Evolutionary conservation across 2,113 vertebrate genomes (phyloP).

Genomic region (rat (Rattus norvegicus)): GRCr8 NC_086024.1:46980001-46980500

Average conservation of each 20-base stretch:
- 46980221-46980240: slow-evolving; percentile 85
- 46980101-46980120: slow-evolving; percentile 85
- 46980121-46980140: slow-evolving; percentile 81
- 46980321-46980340: neutral
- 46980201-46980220: slow-evolving; percentile 82
- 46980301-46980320: neutral
- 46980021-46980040: slow-evolving; percentile 75
- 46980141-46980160: slow-evolving; percentile 84
- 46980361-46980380: neutral
- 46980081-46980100: slow-evolving; percentile 68
- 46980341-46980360: neutral
- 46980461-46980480: neutral
- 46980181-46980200: slow-evolving; percentile 80
- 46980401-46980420: neutral
- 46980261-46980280: slow-evolving; percentile 81
- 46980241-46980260: slow-evolving; percentile 90
- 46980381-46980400: neutral
- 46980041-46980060: slow-evolving; percentile 85
- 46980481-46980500: neutral
- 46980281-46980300: neutral
- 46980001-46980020: slow-evolving; percentile 69
- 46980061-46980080: slow-evolving; percentile 72
- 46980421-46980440: neutral
- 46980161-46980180: slow-evolving; percentile 82
- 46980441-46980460: neutral